These are phyloP conservation scores for Alsophila aescularia DNA, from an alignment of 2,888 invertebrate genomes.

Conservation along the genomic window DNA sequence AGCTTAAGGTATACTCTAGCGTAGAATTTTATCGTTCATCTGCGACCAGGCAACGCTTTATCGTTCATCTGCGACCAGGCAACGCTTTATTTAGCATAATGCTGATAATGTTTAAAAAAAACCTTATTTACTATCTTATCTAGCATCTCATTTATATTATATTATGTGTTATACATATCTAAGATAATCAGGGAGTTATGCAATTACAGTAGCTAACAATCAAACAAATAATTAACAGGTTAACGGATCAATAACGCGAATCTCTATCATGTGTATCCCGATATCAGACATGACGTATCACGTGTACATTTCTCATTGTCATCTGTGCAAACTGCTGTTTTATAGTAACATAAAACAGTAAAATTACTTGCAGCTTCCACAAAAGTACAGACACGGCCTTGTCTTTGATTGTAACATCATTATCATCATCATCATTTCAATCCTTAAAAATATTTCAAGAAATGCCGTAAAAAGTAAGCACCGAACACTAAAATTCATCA, in stretches of 20 bases:
- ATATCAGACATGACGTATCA: background rate
- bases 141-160: constrained; percentile 1
- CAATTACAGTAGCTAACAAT: constrained; percentile 7
- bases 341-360: too few relatives aligned
- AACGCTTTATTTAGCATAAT: constrained; percentile 5
- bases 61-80: background rate
- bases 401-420: background rate
- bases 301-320: background rate
- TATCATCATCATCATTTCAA: background rate
- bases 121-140: constrained; percentile 13
- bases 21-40: background rate
- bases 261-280: background rate
- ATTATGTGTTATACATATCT: constrained; percentile 6
- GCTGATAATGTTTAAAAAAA: constrained; percentile 9
- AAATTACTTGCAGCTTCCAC: too few relatives aligned
- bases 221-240: background rate
- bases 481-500: constrained; percentile 9
- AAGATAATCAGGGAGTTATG: constrained; percentile 1
- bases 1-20: too few relatives aligned
- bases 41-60: background rate
- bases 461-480: background rate
- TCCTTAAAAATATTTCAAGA: constrained; percentile 1
- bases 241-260: constrained; percentile 1
- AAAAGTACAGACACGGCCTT: too few relatives aligned
- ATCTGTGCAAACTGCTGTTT: too few relatives aligned